Base-by-base conservation (phyloP, 23 tunicate species). In the Trididemnum miniatum region DNA sequence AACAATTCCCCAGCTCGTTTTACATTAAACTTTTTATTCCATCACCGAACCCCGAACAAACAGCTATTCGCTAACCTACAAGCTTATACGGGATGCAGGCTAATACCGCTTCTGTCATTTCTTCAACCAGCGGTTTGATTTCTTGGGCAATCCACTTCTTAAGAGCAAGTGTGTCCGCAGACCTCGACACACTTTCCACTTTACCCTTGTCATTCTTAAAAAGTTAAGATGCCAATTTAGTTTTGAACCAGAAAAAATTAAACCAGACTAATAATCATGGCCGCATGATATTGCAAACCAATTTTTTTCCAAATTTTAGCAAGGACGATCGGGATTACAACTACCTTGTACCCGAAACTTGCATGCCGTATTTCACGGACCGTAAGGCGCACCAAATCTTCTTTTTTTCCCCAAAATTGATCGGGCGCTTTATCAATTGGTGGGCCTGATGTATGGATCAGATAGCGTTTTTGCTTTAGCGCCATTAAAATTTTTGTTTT, bases 101-200 rank as follows among this genome's bases (percentile, higher is more conserved):
- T 3, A 34, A 38, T 85, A 93, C 98, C 93, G 85, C 81, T 76
- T 88, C 98, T 20, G 40, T 77, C 89, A 93, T 79, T 72, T 93
- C 98, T 76, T 88, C 84, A 9, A 88, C 64, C 25, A 93, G 77
- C 1, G 86, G 83, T 29, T 83, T 26, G 31, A 33, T 59, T 35
- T 67, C 87, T 35, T 77, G 69, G 37, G 35, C 49, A 34, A 86
- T 72, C 90, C 90, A 86, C 0, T 75, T 31, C 24, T 25, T 35
- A 35, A 79, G 29, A 29, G 51, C 37, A 12, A 18, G 26, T 30
- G 52, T 51, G 28, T n/a, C 35, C 7, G 40, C 40, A 25, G 84
- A 35, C 28, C 38, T 86, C 27, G 72, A 72, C 33, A 37, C 50
- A 33, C 71, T 79, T 62, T 64, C 73, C 35, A 29, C 20, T 26